phyloP scores from a whole-genome alignment of 2,113 vertebrate species.

The Rhineura floridana region DNA sequence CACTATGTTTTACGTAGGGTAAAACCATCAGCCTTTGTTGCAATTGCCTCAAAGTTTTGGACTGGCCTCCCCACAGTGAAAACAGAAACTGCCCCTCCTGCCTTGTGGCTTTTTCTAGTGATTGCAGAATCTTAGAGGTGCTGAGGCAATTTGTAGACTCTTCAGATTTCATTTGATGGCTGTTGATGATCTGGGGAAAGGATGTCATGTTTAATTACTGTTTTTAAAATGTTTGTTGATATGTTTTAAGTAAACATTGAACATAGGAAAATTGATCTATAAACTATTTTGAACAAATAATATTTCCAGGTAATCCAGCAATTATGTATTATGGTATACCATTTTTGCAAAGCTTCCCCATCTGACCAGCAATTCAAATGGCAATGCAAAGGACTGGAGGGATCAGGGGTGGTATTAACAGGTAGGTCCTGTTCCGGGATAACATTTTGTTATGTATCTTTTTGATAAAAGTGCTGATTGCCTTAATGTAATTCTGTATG shows the following conservation, averaged over 20 bases:
- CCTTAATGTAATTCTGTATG: background rate
- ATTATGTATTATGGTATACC: background rate
- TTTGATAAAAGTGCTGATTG: background rate
- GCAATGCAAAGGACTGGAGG: background rate
- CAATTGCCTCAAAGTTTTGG: background rate
- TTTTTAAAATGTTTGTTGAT: background rate
- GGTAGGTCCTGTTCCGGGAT: background rate
- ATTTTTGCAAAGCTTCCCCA: background rate
- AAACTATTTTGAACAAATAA: background rate
- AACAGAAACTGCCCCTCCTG: background rate
- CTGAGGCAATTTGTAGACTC: background rate
- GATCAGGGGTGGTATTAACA: background rate
- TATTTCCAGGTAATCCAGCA: background rate
- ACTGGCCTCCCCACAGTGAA: too few relatives aligned
- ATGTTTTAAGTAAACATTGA: background rate
- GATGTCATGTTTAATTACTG: conserved; percentile 1
- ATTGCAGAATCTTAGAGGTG: background rate
- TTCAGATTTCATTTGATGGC: background rate
- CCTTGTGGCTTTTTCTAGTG: background rate
- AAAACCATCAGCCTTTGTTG: background rate
- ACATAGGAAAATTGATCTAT: background rate
- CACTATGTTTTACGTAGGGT: background rate
- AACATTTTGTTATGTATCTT: background rate
- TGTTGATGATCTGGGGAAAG: background rate
- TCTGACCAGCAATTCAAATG: background rate